Evolutionary conservation across 2,113 vertebrate genomes (phyloP).

Genomic region (Leptobrachium leishanense): DNA sequence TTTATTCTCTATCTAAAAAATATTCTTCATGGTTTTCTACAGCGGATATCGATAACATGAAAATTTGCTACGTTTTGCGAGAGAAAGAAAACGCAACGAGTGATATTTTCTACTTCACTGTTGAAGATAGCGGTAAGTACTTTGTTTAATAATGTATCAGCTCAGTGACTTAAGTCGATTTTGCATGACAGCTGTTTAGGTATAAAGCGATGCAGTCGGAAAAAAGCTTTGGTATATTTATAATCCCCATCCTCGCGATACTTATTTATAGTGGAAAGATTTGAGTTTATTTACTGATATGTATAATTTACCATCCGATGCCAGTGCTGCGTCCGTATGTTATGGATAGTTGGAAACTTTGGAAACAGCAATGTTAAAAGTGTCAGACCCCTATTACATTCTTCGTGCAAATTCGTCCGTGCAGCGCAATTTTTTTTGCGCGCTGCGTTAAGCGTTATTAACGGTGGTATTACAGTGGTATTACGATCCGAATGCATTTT

Average conservation of each 20-base stretch:
- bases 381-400: too few species aligned
- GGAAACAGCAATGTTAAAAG: too few species aligned
- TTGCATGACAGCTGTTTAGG: not conserved
- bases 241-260: not conserved
- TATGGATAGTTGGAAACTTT: too few species aligned
- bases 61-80: conserved; percentile 86
- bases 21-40: conserved; percentile 48
- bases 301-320: too few species aligned
- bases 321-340: too few species aligned
- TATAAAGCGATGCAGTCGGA: not conserved
- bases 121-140: conserved; percentile 85
- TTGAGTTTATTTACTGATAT: too few species aligned
- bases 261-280: too few species aligned
- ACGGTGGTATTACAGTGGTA: too few species aligned
- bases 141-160: not conserved
- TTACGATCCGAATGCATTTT: too few species aligned
- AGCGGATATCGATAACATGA: conserved; percentile 89
- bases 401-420: too few species aligned
- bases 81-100: conserved; percentile 79
- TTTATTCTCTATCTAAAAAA: not conserved
- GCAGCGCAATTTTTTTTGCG: too few species aligned
- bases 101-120: conserved; percentile 82
- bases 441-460: too few species aligned
- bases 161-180: not conserved
- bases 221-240: not conserved